These are phyloP conservation scores for Halictus ligatus DNA, from an alignment of 2,888 invertebrate genomes.

Conservation along the genomic window DNA sequence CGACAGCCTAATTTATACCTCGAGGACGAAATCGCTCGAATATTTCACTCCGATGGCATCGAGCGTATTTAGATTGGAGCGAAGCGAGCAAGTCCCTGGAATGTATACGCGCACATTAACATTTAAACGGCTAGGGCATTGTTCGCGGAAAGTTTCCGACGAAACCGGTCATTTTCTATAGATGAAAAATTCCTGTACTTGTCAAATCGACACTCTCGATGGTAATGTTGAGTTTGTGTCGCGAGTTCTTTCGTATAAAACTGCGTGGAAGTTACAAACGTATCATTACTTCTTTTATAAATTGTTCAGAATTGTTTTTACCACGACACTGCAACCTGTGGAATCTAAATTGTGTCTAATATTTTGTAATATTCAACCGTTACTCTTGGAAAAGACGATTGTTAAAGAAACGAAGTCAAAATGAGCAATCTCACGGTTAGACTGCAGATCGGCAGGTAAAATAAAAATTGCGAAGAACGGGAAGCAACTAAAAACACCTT, in stretches of 20 bases:
- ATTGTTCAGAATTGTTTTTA: background rate
- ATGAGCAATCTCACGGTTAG: too few relatives aligned
- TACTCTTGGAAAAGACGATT: background rate
- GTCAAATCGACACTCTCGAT: background rate
- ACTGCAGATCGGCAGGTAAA: too few relatives aligned
- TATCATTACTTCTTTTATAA: background rate
- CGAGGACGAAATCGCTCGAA: constrained; percentile 3
- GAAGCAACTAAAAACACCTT: too few relatives aligned
- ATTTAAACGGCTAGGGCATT: background rate
- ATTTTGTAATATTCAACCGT: background rate
- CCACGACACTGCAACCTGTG: background rate
- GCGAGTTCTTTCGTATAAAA: too few relatives aligned
- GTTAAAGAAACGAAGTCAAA: too few relatives aligned
- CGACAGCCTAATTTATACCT: background rate
- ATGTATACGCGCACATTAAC: background rate
- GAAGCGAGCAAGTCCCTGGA: background rate
- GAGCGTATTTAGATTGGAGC: background rate
- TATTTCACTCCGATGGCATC: background rate
- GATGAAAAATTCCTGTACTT: background rate
- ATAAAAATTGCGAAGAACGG: too few relatives aligned
- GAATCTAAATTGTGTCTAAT: background rate
- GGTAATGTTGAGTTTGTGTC: background rate
- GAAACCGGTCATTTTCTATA: background rate
- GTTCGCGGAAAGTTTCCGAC: background rate
- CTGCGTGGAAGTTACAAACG: background rate